A percentile compares a stretch with the other conserved stretches of the same genome.
Conservation (phyloP, 2,113 vertebrate genomes). For the Penelope pileata region DNA sequence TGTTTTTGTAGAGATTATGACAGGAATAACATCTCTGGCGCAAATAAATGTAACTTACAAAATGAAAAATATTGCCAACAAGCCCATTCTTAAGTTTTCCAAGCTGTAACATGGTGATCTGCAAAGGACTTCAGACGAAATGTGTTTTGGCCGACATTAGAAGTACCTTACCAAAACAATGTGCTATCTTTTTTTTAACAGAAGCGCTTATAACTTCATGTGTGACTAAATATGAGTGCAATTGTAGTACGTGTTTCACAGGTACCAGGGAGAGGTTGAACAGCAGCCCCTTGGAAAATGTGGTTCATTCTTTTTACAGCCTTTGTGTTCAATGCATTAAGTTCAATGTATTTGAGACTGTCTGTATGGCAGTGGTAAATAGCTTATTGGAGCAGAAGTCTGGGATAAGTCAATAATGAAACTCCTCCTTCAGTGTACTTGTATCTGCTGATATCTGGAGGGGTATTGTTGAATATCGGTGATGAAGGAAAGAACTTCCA, state of each 20-base stretch:
- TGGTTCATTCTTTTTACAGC: background rate
- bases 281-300: background rate
- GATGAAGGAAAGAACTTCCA: background rate
- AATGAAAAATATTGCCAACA: background rate
- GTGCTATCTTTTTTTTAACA: background rate
- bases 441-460: background rate
- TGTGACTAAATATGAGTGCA: background rate
- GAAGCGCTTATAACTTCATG: background rate
- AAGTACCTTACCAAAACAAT: background rate
- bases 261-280: background rate
- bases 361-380: background rate
- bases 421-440: background rate
- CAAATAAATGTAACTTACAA: background rate
- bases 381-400: conserved; percentile 1
- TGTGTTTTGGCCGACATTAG: accelerated
- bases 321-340: background rate
- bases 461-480: background rate
- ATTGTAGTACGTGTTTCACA: background rate
- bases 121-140: background rate
- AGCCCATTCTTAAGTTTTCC: background rate
- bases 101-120: background rate
- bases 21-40: background rate
- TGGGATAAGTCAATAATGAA: conserved; percentile 13
- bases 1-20: background rate
- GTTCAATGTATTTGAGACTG: background rate